A percentile compares a stretch with the other conserved stretches of the same genome.
These are phyloP conservation scores for Leptodactylus fuscus DNA, from an alignment of 2,113 vertebrate species.

Conservation along the genomic window DNA sequence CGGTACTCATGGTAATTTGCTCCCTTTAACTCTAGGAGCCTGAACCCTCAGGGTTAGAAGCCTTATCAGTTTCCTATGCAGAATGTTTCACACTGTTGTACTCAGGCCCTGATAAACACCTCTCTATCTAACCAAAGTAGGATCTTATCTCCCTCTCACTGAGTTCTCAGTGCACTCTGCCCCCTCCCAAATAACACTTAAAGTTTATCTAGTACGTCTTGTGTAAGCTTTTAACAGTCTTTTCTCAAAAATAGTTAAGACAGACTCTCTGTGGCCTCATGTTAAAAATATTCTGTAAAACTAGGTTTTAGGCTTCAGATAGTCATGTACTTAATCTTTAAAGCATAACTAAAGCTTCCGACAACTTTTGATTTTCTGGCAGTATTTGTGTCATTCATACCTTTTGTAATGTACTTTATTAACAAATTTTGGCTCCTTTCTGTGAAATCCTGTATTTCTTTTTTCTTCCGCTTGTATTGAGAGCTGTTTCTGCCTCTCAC, in stretches of 20 bases:
- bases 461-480: too few species aligned
- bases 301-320: too few species aligned
- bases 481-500: too few species aligned
- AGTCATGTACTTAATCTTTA: too few species aligned
- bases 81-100: conserved; percentile 46
- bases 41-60: conserved; percentile 30
- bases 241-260: neutral
- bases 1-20: conserved; percentile 17
- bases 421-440: too few species aligned
- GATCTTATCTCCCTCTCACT: conserved; percentile 41
- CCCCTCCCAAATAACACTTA: neutral
- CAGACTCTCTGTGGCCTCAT: neutral
- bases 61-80: conserved; percentile 36
- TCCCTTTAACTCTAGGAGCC: neutral
- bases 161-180: conserved; percentile 29
- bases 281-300: too few species aligned
- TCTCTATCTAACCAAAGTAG: conserved; percentile 20
- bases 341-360: too few species aligned
- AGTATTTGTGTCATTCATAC: too few species aligned
- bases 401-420: too few species aligned
- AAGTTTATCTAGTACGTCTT: conserved; percentile 10
- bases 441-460: too few species aligned
- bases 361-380: too few species aligned
- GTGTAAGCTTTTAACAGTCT: neutral
- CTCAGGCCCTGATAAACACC: conserved; percentile 40